Evolutionary conservation across 2,113 vertebrate genomes (phyloP), one percentile per base, ranked within the genome.

Genomic region (Plecotus auritus): DNA sequence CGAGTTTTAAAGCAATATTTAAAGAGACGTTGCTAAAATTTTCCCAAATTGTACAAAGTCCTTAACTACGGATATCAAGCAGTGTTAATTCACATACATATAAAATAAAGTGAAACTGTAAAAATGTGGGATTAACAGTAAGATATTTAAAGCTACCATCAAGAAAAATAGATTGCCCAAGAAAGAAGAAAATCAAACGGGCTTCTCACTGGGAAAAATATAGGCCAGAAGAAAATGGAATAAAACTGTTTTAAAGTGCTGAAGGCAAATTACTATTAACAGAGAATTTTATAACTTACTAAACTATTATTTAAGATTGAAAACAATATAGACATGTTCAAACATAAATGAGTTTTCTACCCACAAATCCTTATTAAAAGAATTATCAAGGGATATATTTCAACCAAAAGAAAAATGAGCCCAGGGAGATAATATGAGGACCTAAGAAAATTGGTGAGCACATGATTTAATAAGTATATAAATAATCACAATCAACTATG

Each of bases 241-340:
- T 91, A 7, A 20, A 51, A 30, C 42, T 74, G 23, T 88, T 56
- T 72, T 83, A 72, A 78, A 54, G 42, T 81, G 16, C 28, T 14
- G 12, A 84, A 20, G 23, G 47, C 37, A 80, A 91, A 84, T 90
- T 54, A 13, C 32, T 42, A 26, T 81, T 64, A 67, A 73, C 7
- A 67, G 28, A 84, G 37, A 82, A 47, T 64, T 93, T 56, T 74
- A 6, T 90, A 84, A 76, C 9, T 94, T 85, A 59, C n/a, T 47
- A 84, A 86, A 78, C 30, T 77, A 4, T 61, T 92, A 70, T 51
- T 83, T 47, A 93, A 64, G 56, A 80, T 76, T 70, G 37, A 95
- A 96, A 78, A 12, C 59, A 89, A n/a, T 42, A 85, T 69, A 90
- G 42, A 64, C 12, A 54, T 84, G 23, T 91, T 89, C 69, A 91